Conservation (phyloP, 2,888 invertebrate genomes). For the Cepaea hortensis region DNA sequence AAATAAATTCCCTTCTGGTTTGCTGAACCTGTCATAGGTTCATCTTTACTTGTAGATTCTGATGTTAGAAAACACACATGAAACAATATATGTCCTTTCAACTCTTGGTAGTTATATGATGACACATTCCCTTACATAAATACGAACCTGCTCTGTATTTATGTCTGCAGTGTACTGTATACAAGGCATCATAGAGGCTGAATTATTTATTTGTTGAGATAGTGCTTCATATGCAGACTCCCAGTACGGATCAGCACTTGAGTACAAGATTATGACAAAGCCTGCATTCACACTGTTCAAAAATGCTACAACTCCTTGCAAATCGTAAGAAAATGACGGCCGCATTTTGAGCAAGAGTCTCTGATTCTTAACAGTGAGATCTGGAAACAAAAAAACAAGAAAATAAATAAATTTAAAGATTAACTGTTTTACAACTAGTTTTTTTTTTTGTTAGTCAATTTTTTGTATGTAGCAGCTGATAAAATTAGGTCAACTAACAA, state of each 20-base stretch:
- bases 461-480: too few relatives aligned
- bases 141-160: not conserved
- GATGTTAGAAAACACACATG: too few relatives aligned
- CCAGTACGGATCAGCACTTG: constrained; percentile 9
- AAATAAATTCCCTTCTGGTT: too few relatives aligned
- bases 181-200: not conserved
- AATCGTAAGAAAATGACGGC: constrained; percentile 33
- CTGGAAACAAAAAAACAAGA: constrained; percentile 18
- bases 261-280: constrained; percentile 29
- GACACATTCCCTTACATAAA: too few relatives aligned
- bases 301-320: constrained; percentile 25
- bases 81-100: too few relatives aligned
- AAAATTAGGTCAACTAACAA: too few relatives aligned
- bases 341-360: constrained; percentile 27
- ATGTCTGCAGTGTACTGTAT: constrained; percentile 31
- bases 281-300: constrained; percentile 10
- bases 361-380: constrained; percentile 9
- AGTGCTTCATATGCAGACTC: constrained; percentile 22
- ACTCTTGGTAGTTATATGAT: too few relatives aligned
- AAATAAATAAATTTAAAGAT: not conserved
- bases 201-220: not conserved
- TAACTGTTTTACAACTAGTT: too few relatives aligned
- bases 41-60: too few relatives aligned
- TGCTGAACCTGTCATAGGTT: too few relatives aligned
- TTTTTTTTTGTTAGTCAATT: too few relatives aligned